These are phyloP conservation scores for Cephus rjabovi DNA, from an alignment of 2,888 invertebrate genomes.

Conservation along the genomic window DNA sequence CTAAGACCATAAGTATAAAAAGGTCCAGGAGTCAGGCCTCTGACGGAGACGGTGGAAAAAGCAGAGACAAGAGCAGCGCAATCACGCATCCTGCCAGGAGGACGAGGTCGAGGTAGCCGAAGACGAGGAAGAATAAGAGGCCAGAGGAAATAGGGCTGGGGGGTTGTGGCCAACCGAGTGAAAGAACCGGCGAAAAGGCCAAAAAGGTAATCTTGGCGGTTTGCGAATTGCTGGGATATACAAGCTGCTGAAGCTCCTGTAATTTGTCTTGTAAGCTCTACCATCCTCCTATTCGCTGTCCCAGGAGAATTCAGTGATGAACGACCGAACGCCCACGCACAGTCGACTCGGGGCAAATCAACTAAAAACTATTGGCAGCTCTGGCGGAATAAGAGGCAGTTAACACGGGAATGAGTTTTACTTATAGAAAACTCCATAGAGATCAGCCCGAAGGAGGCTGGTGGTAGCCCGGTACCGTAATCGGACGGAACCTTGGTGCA, in stretches of 20 bases:
- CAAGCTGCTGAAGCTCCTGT: conserved; percentile 37
- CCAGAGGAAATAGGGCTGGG: background rate
- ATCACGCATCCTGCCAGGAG: background rate
- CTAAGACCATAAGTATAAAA: background rate
- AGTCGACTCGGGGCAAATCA: conserved; percentile 47
- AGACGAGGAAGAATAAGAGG: background rate
- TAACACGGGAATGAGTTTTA: background rate
- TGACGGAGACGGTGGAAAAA: background rate
- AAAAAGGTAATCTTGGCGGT: conserved; percentile 39
- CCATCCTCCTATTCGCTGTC: conserved; percentile 14
- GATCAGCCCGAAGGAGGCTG: background rate
- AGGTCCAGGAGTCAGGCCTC: background rate
- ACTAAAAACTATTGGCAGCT: conserved; percentile 56
- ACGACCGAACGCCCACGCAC: conserved; percentile 47
- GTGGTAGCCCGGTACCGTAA: background rate
- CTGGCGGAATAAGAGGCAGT: background rate
- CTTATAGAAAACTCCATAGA: background rate
- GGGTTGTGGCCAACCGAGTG: background rate
- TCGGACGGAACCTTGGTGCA: background rate
- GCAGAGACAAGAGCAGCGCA: background rate
- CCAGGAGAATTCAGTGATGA: conserved; percentile 40
- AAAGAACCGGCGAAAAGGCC: conserved; percentile 9
- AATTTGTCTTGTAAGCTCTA: conserved; percentile 49
- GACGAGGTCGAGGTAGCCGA: background rate
- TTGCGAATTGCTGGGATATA: conserved; percentile 48